Percentiles rank a stretch among this genome's conserved stretches.
Conservation (phyloP, 2,888 invertebrate genomes). For the Chydorus sphaericus region DNA sequence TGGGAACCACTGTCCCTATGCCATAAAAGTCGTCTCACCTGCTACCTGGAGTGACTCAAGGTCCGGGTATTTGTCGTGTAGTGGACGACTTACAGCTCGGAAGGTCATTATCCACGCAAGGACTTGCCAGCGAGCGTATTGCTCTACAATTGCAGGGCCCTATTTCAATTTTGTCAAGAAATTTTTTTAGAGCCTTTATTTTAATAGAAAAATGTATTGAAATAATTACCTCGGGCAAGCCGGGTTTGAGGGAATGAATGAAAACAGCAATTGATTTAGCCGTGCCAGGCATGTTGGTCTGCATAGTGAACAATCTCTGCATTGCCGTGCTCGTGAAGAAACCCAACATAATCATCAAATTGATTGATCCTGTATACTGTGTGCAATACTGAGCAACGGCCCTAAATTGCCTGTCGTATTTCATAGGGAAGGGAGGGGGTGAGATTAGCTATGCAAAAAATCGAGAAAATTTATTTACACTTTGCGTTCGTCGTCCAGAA, state of each 20-base stretch:
- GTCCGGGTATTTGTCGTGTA: neutral
- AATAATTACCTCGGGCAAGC: neutral
- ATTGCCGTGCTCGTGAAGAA: neutral
- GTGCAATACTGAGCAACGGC: neutral
- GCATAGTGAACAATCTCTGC: neutral
- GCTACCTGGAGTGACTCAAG: neutral
- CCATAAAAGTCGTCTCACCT: too few relatives aligned
- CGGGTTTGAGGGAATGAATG: neutral
- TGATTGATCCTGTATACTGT: neutral
- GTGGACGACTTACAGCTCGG: neutral
- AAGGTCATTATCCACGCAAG: neutral
- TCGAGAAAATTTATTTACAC: neutral
- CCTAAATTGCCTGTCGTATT: neutral
- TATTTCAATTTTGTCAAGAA: neutral
- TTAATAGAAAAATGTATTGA: neutral
- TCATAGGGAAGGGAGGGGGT: neutral
- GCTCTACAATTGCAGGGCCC: neutral
- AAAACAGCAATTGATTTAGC: neutral
- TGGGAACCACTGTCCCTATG: too few relatives aligned
- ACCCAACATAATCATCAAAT: neutral
- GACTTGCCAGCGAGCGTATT: neutral
- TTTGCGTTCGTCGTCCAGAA: neutral
- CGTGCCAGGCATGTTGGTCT: neutral
- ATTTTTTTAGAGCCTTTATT: neutral
- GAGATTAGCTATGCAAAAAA: too few relatives aligned